Evolutionary conservation across 2,888 invertebrate species (phyloP), one percentile per base, ranked within the genome.

Genomic region (Acleris literana): DNA sequence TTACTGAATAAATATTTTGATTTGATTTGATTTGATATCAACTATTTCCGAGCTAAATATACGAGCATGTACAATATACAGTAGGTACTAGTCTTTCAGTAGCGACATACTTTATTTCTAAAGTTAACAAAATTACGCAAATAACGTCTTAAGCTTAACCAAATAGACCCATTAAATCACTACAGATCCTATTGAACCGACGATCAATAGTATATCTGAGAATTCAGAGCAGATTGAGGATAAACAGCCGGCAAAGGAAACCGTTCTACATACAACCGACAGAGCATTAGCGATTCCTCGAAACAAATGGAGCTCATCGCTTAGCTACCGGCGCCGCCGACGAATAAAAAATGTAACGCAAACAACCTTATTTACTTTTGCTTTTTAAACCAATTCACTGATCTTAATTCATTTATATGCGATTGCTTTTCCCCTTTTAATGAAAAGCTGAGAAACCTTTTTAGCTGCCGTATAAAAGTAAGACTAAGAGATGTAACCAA

Each of bases 301-400:
- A 72, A 73, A 76, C 72, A 76, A 78, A 78, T 73, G 72, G 72
- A 71, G 69, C 70, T 70, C 71, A 74, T 73, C 74, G 67, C 69
- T 74, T 74, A 73, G 72, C 74, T 68, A 61, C 61, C 57, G n/a
- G n/a, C n/a, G 58, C 65, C 60, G 55, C 65, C 67, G 57, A 54
- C 68, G 63, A 72, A 75, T 74, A 77, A 75, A 76, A 73, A 72
- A 74, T 71, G 72, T 72, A 71, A 70, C 66, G 68, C 61, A 69
- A 72, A 71, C 74, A 64, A 65, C 25, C 44, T 70, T 72, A 66
- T 69, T 71, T 68, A 70, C 66, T 68, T 68, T 54, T 49, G 43
- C 54, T 60, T 44, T 60, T 29, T n/a, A 22, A 56, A 62, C 49
- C 64, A 64, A 68, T 68, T 58, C 17, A 44, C 53, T 20, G 57